A percentile compares a stretch with the other conserved stretches of the same genome.
phyloP scores from a whole-genome alignment of 2,113 vertebrate genomes.

The Noctilio leporinus region DNA sequence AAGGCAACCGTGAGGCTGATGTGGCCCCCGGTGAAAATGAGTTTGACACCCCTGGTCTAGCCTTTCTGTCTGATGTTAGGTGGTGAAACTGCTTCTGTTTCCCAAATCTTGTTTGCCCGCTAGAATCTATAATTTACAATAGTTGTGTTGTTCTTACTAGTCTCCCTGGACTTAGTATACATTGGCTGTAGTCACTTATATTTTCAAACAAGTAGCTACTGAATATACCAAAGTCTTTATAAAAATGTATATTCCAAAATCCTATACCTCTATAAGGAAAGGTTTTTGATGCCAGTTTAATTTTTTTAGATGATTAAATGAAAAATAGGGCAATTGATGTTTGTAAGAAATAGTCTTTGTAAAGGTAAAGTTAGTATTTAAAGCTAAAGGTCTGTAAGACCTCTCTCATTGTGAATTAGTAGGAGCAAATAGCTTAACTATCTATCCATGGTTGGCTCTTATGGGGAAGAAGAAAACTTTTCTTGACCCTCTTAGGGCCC shows the following conservation, averaged over 20 bases:
- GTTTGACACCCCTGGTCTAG: no score
- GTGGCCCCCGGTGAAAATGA: no score
- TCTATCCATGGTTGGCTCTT: background rate
- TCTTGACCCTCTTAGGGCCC: background rate
- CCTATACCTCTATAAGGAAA: background rate
- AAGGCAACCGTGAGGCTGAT: no score
- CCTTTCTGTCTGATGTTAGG: background rate
- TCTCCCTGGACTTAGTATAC: conserved; percentile 16
- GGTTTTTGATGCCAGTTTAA: background rate
- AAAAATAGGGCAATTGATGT: background rate
- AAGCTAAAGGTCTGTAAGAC: background rate
- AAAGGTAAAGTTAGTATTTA: background rate
- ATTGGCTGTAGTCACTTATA: background rate
- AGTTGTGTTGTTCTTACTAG: background rate
- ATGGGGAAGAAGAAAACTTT: background rate
- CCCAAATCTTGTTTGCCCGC: background rate
- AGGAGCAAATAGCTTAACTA: background rate
- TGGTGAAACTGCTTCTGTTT: background rate
- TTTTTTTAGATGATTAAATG: background rate
- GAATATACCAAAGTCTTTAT: background rate
- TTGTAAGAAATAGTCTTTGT: conserved; percentile 22
- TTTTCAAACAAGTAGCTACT: background rate
- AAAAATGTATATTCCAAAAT: background rate
- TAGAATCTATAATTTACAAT: background rate
- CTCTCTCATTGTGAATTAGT: background rate